Evolutionary conservation across 1,140 invertebrate species (phyloP), one percentile per base, ranked within the genome.

Genomic region (Copidosoma floridanum): DNA sequence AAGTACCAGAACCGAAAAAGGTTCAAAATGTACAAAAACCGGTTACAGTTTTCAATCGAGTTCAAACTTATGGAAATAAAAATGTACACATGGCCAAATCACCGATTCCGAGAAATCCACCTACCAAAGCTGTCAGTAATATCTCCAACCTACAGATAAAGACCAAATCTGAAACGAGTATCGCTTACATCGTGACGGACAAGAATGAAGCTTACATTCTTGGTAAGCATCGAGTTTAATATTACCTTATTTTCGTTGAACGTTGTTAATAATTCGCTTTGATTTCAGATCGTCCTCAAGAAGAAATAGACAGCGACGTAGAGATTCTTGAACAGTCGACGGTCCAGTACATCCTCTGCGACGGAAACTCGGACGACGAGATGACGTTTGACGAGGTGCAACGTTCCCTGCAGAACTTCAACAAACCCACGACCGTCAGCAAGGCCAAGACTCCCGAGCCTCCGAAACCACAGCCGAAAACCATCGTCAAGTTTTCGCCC

Each of bases 361-460:
- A 73, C 29, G 69, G 68, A 6, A 73, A 79, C 21, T 75, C 77
- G 0, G 78, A 81, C 46, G 70, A 71, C 2, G 79, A 81, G 57
- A 53, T 81, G 18, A 80, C 79, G 1, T 78, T 79, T 20, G 79
- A 76, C 16, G 79, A 81, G 5, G 72, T 81, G 26, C 66, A 71
- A 27, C 47, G 64, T 8, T 75, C 72, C 0, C 61, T 80, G 16
- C 55, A 61, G 14, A 71, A 64, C 38, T 63, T 71, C n/a, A 68
- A 68, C 46, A 16, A 20, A 12, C 35, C 18, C 7, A 52, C 5
- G 24, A 61, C 0, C 3, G n/a, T 26, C 4, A 65, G 51, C 51
- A 68, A 65, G 61, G 59, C 46, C 0, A 65, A 58, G 61, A 26
- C 37, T 2, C 24, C 16, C 20, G 18, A 54, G 20, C 2, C 38